These are phyloP conservation scores for Pseudeuparius sepicola DNA, from an alignment of 2,888 invertebrate species.

Conservation along the genomic window DNA sequence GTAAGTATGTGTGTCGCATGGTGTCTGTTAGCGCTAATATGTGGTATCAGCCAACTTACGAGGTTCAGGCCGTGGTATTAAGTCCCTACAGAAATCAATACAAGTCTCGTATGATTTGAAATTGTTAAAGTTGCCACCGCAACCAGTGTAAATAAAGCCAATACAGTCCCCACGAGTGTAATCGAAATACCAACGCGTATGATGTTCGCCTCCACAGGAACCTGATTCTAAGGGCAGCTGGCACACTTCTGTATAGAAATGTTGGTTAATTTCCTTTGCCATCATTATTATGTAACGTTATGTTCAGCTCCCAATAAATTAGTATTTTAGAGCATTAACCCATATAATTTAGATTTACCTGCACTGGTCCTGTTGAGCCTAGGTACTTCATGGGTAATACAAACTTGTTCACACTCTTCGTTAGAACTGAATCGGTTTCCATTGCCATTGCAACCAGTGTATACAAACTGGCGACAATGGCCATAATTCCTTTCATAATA, in stretches of 20 bases:
- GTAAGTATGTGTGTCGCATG: too few relatives aligned
- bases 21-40: too few relatives aligned
- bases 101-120: slow-evolving; percentile 67
- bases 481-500: slow-evolving; percentile 55
- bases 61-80: slow-evolving; percentile 29
- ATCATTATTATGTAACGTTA: too few relatives aligned
- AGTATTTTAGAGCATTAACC: too few relatives aligned
- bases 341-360: too few relatives aligned
- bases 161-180: slow-evolving; percentile 58
- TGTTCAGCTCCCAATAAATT: too few relatives aligned
- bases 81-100: slow-evolving; percentile 46
- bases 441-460: slow-evolving; percentile 77
- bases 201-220: slow-evolving; percentile 43
- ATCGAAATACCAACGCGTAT: slow-evolving; percentile 66
- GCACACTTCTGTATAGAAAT: slow-evolving; percentile 51
- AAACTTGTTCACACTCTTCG: slow-evolving; percentile 66
- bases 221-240: slow-evolving; percentile 53
- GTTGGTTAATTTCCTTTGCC: too few relatives aligned
- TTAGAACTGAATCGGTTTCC: slow-evolving; percentile 69
- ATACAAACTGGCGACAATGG: slow-evolving; percentile 60
- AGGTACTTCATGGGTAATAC: slow-evolving; percentile 51
- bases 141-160: slow-evolving; percentile 77
- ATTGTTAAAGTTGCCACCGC: slow-evolving; percentile 79
- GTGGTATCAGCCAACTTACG: too few relatives aligned
- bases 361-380: slow-evolving; percentile 31